Evolutionary conservation across 1,140 invertebrate species (phyloP).

Genomic region (Spodoptera frugiperda): DNA sequence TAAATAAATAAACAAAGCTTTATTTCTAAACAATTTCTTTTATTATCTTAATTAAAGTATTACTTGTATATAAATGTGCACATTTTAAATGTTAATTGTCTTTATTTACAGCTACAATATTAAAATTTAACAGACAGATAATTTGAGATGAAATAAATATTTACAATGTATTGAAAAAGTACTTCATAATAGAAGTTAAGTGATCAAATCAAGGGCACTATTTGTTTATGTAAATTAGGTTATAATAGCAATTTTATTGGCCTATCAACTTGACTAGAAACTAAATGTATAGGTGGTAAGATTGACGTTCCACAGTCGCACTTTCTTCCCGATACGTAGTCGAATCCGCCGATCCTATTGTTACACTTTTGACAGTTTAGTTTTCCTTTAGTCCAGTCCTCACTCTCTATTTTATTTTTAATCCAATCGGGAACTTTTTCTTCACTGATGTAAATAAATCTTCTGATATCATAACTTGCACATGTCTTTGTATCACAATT

Average conservation of each 20-base stretch:
- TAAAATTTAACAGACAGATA: no score
- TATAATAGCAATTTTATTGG: constrained; percentile 48
- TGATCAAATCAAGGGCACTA: no score
- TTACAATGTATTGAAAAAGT: no score
- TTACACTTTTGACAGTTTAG: constrained; percentile 87
- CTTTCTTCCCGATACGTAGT: constrained; percentile 88
- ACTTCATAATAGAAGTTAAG: no score
- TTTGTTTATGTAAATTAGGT: background rate
- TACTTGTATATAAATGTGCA: no score
- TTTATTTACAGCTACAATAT: no score
- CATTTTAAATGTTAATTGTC: no score
- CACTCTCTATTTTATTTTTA: constrained; percentile 73
- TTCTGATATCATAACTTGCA: constrained; percentile 68
- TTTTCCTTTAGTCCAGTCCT: constrained; percentile 88
- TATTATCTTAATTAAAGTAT: no score
- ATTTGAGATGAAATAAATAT: no score
- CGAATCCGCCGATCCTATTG: constrained; percentile 87
- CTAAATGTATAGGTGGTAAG: constrained; percentile 86
- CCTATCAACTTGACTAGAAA: constrained; percentile 87
- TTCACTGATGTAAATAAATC: constrained; percentile 79
- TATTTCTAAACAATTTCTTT: no score
- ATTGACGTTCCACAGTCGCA: constrained; percentile 86
- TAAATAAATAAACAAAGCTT: no score
- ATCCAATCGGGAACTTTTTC: constrained; percentile 83
- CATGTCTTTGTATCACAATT: constrained; percentile 56